Evolutionary conservation across 1,140 invertebrate genomes (phyloP), one percentile per base, ranked within the genome.

Genomic region (Atopsyche davidsoni): DNA sequence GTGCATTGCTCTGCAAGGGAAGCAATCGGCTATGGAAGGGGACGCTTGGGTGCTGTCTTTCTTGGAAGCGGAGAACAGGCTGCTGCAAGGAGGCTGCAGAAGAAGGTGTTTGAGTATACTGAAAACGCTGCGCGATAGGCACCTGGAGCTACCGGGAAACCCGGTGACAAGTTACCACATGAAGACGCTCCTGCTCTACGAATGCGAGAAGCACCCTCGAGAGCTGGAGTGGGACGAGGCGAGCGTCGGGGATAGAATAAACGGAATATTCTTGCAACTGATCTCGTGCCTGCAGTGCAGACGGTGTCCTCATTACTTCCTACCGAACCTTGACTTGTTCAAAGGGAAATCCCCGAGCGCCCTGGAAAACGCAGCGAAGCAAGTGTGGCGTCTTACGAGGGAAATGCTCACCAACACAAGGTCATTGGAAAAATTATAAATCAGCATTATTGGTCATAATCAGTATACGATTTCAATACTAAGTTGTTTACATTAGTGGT

Each of bases 211-310:
- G 67, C 96, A 99, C 70, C 92, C 92, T 0, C 72, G 87, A 9
- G 95, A 98, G 62, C 73, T 83, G 28, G 95, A 98, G 65, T 98
- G 96, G 96, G 92, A 97, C 65, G 95, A 98, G 62, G 79, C 80
- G 0, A 91, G 87, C 56, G 77, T 98, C 34, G 92, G 89, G 0
- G 95, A 98, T 69, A 78, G 96, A 21, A 92, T 98, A 61, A 96
- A 97, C 70, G 95, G 96, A 4, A 95, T 98, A 51, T 83, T 98
- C 22, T 77, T 98, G 18, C 96, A 98, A 66, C 71, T 98, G 41
- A 98, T 98, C 44, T 97, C 93, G 1, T 98, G 95, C 67, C 77
- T 99, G 14, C 95, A 98, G 72, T 98, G 94, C 67, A 82, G 93
- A 36, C 76, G 92, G 35, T 98, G 95, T 74, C 94, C 95, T 0